A percentile compares a stretch with the other conserved stretches of the same genome.
phyloP scores from a whole-genome alignment of 1,140 invertebrate species.

The Ctenoplectra terminalis region DNA sequence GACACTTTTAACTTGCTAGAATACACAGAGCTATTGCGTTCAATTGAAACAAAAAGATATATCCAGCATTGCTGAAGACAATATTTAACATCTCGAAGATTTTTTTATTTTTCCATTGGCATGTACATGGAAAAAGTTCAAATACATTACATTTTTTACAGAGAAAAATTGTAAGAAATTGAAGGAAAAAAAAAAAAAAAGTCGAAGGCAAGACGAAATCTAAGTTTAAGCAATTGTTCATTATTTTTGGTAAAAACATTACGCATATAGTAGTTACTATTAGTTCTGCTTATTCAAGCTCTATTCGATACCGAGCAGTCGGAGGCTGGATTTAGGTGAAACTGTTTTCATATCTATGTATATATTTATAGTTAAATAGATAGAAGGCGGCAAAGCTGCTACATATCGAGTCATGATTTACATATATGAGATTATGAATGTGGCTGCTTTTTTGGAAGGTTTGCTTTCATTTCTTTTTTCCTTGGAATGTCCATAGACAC shows the following conservation, averaged over 20 bases:
- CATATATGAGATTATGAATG: conserved; percentile 64
- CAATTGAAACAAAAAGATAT: conserved; percentile 24
- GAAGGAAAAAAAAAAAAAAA: no score
- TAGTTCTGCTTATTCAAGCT: conserved; percentile 46
- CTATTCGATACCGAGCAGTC: conserved; percentile 55
- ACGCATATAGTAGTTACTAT: conserved; percentile 21
- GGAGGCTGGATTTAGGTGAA: conserved; percentile 43
- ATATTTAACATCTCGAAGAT: conserved; percentile 41
- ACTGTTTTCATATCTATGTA: conserved; percentile 52
- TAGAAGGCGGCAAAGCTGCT: conserved; percentile 68
- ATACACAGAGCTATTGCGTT: not conserved
- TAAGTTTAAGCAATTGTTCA: conserved; percentile 25
- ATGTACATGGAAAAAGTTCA: not conserved
- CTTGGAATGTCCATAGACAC: conserved; percentile 70
- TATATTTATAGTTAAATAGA: conserved; percentile 73
- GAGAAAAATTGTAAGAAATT: not conserved
- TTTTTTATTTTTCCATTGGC: not conserved
- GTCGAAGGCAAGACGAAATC: conserved; percentile 18
- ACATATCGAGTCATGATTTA: conserved; percentile 60
- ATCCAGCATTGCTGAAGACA: conserved; percentile 58
- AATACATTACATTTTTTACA: not conserved
- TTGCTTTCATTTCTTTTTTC: conserved; percentile 45
- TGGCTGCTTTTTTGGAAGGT: conserved; percentile 59
- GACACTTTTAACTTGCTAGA: conserved; percentile 1
- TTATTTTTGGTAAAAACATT: conserved; percentile 37